Percentiles rank a stretch among this genome's conserved stretches.
Conservation (phyloP, 2,888 invertebrate genomes). For the Chesias legatella region DNA sequence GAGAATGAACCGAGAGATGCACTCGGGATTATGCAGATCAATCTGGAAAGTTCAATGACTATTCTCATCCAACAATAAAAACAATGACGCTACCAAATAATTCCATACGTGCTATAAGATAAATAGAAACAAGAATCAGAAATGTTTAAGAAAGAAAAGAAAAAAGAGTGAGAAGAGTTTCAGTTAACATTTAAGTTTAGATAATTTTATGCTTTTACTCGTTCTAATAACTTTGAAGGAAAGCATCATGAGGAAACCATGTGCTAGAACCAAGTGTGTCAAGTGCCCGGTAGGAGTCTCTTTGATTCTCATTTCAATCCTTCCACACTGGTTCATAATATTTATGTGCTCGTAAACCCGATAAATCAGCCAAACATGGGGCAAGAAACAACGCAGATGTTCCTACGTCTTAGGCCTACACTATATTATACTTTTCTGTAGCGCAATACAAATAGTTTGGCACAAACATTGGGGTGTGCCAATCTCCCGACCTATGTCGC, state of each 20-base stretch:
- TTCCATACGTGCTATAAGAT: neutral
- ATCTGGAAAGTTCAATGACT: neutral
- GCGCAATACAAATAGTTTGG: constrained; percentile 27
- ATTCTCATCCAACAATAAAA: neutral
- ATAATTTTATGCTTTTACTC: too few species aligned
- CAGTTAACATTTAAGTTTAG: too few species aligned
- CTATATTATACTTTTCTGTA: constrained; percentile 1
- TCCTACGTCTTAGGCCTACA: constrained; percentile 19
- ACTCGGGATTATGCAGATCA: too few species aligned
- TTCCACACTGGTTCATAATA: too few species aligned
- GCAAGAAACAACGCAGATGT: constrained; percentile 2
- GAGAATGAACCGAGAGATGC: too few species aligned
- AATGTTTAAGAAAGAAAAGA: constrained; percentile 4
- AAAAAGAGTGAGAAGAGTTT: too few species aligned
- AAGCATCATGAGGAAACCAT: too few species aligned
- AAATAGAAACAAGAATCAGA: constrained; percentile 8
- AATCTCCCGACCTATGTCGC: constrained; percentile 54
- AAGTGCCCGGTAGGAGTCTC: too few species aligned
- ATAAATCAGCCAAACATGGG: constrained; percentile 12
- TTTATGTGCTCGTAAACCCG: constrained; percentile 1
- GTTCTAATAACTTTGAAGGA: too few species aligned
- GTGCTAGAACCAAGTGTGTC: too few species aligned
- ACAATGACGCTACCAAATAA: constrained; percentile 5
- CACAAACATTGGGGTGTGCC: constrained; percentile 52
- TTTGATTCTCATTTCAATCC: too few species aligned